Percentiles rank a stretch among this genome's conserved stretches.
Evolutionary conservation across 92 coral and sea anemone genomes (phyloP).

Genomic region (Zoanthus gigantus): DNA sequence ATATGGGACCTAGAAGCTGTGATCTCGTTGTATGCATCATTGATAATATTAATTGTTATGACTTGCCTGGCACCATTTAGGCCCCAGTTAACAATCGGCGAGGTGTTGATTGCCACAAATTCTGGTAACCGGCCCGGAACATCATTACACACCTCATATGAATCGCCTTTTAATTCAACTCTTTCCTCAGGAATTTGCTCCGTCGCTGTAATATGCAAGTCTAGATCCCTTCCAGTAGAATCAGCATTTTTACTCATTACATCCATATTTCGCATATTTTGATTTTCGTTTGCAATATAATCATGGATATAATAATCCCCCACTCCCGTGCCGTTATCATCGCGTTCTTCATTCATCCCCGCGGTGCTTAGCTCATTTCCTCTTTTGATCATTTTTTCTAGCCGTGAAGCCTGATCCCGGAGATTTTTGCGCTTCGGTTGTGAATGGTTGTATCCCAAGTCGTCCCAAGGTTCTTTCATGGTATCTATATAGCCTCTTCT

Average conservation of each 20-base stretch:
- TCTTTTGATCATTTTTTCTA: constrained; percentile 21
- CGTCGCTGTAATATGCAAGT: not conserved
- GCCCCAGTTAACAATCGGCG: constrained; percentile 31
- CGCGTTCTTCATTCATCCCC: constrained; percentile 3
- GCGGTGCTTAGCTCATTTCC: constrained; percentile 44
- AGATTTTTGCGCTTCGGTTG: not conserved
- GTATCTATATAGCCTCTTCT: constrained; percentile 45
- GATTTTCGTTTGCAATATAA: constrained; percentile 19
- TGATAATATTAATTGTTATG: constrained; percentile 25
- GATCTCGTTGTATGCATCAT: constrained; percentile 41
- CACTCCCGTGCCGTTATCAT: constrained; percentile 1
- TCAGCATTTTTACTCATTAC: constrained; percentile 14
- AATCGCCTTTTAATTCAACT: constrained; percentile 15
- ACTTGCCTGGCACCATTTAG: constrained; percentile 17
- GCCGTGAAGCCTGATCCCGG: constrained; percentile 1
- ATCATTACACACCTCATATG: constrained; percentile 12
- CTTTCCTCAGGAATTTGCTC: not conserved
- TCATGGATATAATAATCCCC: constrained; percentile 1
- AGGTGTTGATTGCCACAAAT: constrained; percentile 19
- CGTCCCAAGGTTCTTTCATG: constrained; percentile 41
- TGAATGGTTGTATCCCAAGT: constrained; percentile 7
- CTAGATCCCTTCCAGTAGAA: not conserved
- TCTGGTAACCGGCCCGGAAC: constrained; percentile 14
- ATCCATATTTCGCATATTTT: constrained; percentile 25
- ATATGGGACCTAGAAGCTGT: constrained; percentile 35